These are phyloP conservation scores for Dendrolimus kikuchii DNA, from an alignment of 1,140 invertebrate species.

Conservation along the genomic window DNA sequence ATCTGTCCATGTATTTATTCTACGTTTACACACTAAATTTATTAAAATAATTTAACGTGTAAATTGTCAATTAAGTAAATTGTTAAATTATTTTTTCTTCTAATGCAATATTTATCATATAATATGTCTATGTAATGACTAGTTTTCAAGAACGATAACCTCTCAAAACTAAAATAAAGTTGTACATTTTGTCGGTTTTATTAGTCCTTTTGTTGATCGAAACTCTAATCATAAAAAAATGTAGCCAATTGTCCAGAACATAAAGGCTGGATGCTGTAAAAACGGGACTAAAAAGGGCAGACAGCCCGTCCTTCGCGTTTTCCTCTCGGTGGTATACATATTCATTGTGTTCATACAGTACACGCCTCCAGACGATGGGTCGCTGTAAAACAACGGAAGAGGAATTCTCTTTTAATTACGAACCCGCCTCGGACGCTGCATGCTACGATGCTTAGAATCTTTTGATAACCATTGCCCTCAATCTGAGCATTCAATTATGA, in stretches of 20 bases:
- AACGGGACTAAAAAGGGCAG: constrained; percentile 11
- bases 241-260: background rate
- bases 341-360: constrained; percentile 20
- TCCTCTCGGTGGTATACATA: constrained; percentile 16
- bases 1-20: no score
- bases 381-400: constrained; percentile 27
- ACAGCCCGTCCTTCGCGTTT: constrained; percentile 15
- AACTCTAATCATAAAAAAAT: no score
- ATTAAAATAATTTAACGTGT: no score
- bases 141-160: no score
- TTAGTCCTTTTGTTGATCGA: no score
- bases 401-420: constrained; percentile 31
- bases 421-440: constrained; percentile 17
- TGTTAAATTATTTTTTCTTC: no score
- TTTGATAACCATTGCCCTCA: constrained; percentile 15
- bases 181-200: no score
- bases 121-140: no score
- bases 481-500: constrained; percentile 12
- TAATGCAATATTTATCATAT: no score
- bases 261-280: constrained; percentile 7
- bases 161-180: no score
- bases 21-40: no score
- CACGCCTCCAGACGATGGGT: constrained; percentile 21
- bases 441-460: constrained; percentile 19
- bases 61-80: no score